Evolutionary conservation across 2,797 vertebrate genomes (phyloP), one percentile per base, ranked within the genome.

Genomic region (Loris lydekkerianus): DNA sequence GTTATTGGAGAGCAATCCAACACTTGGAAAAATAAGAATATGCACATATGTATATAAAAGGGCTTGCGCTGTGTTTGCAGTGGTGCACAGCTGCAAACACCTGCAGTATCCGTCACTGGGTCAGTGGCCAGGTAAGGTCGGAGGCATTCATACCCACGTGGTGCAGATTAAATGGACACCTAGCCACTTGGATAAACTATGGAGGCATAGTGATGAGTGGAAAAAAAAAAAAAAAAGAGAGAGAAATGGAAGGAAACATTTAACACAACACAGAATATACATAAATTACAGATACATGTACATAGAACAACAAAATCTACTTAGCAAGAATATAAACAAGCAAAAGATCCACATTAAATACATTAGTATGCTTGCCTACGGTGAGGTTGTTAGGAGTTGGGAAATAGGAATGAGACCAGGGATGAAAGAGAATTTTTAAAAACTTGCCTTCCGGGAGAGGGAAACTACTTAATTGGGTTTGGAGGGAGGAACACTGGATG

Each of bases 381-480:
- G 10, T 49, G n/a, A 72, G 40, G 27, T 75, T 46, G 56, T 49
- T 65, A 90, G 84, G 10, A 53, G 43, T 9, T 75, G 69, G 73
- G 14, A 49, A 80, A 75, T 40, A 27, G 34, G 60, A 60, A 72
- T 18, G 75, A 94, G 91, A 89, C 63, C 0, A n/a, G 34, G 43
- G 76, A 93, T 81, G 25, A 72, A 81, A 92, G 67, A 56, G 11
- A 80, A 69, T 46, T 94, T 94, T 90, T 73, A 1, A 63, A 83
- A 78, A 27, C 73, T 86, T 70, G 94, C 82, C 65, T 97, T 96
- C 73, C 13, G 27, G 93, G 69, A 97, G 77, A 97, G 46, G 65
- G 40, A 88, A 96, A 67, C 89, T 94, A 72, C 91, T 95, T 98
- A 97, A 97, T 97, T 97, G 94, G 93, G 60, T 97, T 93, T 91